Base-by-base conservation (phyloP, 2,797 vertebrate species). In the Morelia viridis region DNA sequence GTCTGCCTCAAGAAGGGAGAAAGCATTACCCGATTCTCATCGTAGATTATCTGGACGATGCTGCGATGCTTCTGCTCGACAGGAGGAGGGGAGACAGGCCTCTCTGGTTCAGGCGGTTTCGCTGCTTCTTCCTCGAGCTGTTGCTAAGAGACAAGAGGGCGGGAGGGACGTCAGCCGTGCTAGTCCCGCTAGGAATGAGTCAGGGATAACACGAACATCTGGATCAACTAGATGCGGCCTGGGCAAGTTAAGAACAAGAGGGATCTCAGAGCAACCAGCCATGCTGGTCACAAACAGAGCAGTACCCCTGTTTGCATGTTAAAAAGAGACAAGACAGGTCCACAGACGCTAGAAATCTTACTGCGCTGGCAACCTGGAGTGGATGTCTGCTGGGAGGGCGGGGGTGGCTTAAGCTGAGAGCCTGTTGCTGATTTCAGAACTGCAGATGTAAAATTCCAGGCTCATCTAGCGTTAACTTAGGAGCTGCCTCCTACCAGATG, bases 41-140 rank as follows among this genome's bases (percentile, higher is more conserved):
- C 99, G 19, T 99, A 99, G 97, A 99, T 99, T 94, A 99, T 99
- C 96, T 99, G 99, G 90, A 99, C 99, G 88, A 99, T 99, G 97
- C 99, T 99, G 96, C 99, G 99, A 94, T 99, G 99, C 94, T 99
- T 99, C 98, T 99, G 99, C 94, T 99, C 99, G 97, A 99, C 99
- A 0, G 99, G 99, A 95, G 99, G 99, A 93, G 99, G 99, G 90
- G 99, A 99, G 96, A 98, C 98, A 12, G 99, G 99, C 98, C 98
- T 98, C 97, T 99, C 99, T 0, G 99, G 99, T 98, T 99, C 99
- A 46, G 98, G 98, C 87, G 99, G 99, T 97, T 99, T 99, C 3
- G 99, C 99, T 62, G 99, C 99, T 98, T 99, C 99, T 97, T 99
- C 99, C 97, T 99, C 99, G 31, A 99, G 98, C 98, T 99, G 99